Base-by-base conservation (phyloP, 1,140 invertebrate genomes). In the Radopholus similis region DNA sequence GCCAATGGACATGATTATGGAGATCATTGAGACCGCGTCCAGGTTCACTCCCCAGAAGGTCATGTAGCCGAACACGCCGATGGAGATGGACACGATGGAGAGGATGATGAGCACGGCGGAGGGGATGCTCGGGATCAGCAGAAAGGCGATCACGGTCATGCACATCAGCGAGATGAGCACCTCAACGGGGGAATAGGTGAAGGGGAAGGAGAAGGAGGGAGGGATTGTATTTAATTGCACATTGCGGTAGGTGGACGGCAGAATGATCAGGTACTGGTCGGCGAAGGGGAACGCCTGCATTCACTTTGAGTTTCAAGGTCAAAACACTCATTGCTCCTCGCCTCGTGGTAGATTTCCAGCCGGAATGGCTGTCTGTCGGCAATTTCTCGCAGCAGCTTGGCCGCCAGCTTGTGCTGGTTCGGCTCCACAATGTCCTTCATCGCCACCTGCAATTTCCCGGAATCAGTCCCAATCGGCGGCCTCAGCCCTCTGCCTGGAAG, bases 1-100 rank as follows among this genome's bases (percentile, higher is more conserved):
- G 6, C 85, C 85, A 18, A 86, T 83, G 55, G 81, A 80, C 82
- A 85, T 84, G 32, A 85, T 84, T 15, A 85, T 59, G 4, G 78
- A 80, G 21, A 82, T 81, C 81, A 83, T 81, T 11, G 79, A 83
- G 34, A 81, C 77, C 11, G 81, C 79, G 62, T 81, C 79, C 68
- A 81, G 62, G 71, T 81, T 82, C 3, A 85, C 74, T 9, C 77
- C 82, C 80, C 84, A 84, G 40, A 83, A 72, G 15, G 77, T 74
- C 81, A 85, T 83, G 66, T 84, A 85, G 26, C 84, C 85, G 63
- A 85, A 81, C 13, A 85, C 77, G 5, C 85, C 84, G 26, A 77
- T 70, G 49, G 80, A 75, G 49, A 85, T 84, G 40, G 83, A 83
- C 11, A 83, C 69, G 54, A 85, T 83, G 26, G 83, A 77, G 4